Percentiles rank a stretch among this genome's conserved stretches.
phyloP scores from a whole-genome alignment of 1,140 invertebrate species.

The Zaprionus nigranus region DNA sequence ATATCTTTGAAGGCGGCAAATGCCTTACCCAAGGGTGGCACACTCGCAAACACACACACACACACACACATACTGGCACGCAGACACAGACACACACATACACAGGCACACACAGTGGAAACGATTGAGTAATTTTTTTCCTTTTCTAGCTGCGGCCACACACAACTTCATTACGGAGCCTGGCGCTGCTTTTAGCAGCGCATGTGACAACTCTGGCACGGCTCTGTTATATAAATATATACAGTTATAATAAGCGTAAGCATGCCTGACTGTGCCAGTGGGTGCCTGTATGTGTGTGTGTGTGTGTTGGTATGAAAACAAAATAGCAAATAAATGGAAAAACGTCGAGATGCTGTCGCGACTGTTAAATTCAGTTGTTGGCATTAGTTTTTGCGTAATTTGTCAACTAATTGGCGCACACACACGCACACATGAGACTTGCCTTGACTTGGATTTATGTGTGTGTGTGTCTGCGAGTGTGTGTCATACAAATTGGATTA shows the following conservation, averaged over 20 bases:
- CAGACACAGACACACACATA: constrained; percentile 23
- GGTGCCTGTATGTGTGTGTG: neutral
- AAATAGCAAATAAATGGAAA: constrained; percentile 16
- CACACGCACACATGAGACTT: constrained; percentile 24
- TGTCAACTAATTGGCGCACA: constrained; percentile 76
- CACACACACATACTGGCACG: constrained; percentile 11
- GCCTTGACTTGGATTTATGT: constrained; percentile 38
- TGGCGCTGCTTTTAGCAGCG: constrained; percentile 15
- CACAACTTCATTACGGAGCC: constrained; percentile 73
- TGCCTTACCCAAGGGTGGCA: constrained; percentile 69
- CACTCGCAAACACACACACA: constrained; percentile 41
- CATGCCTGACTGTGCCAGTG: neutral
- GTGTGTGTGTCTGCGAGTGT: constrained; percentile 31
- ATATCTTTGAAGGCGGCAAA: constrained; percentile 48
- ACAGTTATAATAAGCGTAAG: constrained; percentile 3
- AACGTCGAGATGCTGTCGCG: constrained; percentile 11
- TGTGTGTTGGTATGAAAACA: constrained; percentile 12
- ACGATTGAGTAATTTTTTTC: constrained; percentile 73
- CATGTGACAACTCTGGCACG: constrained; percentile 43
- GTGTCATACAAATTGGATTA: constrained; percentile 72
- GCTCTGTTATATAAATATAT: constrained; percentile 73
- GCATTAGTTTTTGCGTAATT: constrained; percentile 77
- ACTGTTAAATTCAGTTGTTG: constrained; percentile 43
- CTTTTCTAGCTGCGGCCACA: constrained; percentile 42
- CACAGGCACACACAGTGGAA: constrained; percentile 26